These are phyloP conservation scores for Camptogramma bilineatum DNA, from an alignment of 2,888 invertebrate genomes.

Conservation along the genomic window DNA sequence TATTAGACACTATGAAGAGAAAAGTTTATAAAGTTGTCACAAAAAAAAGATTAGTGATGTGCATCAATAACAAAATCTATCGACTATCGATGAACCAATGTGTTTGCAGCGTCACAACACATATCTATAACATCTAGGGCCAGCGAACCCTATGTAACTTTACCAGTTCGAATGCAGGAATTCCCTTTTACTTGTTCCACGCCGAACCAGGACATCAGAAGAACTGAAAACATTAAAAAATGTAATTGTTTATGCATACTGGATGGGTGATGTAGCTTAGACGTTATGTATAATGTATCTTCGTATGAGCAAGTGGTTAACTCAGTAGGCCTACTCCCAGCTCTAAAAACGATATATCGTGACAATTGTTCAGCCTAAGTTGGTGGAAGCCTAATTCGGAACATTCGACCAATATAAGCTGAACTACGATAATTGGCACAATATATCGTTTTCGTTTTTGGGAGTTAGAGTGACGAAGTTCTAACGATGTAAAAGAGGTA, in stretches of 20 bases:
- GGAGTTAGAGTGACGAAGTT: too few relatives aligned
- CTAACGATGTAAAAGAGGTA: too few relatives aligned
- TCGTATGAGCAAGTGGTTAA: too few relatives aligned
- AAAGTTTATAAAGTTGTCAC: not conserved
- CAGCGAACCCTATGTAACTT: slow-evolving; percentile 21
- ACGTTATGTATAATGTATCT: too few relatives aligned
- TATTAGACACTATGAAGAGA: not conserved
- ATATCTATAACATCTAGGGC: slow-evolving; percentile 52
- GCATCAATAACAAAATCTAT: slow-evolving; percentile 27
- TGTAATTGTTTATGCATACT: not conserved
- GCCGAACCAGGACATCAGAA: slow-evolving; percentile 84
- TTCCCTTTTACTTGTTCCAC: slow-evolving; percentile 81
- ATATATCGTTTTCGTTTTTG: too few relatives aligned
- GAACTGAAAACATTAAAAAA: slow-evolving; percentile 68
- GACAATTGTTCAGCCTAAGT: too few relatives aligned
- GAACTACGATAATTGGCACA: too few relatives aligned
- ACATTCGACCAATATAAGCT: too few relatives aligned
- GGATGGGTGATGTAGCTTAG: too few relatives aligned
- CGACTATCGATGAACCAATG: slow-evolving; percentile 45
- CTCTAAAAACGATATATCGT: too few relatives aligned
- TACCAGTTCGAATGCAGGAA: slow-evolving; percentile 83
- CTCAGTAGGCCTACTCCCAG: too few relatives aligned
- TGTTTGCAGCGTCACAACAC: slow-evolving; percentile 55
- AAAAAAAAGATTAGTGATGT: slow-evolving; percentile 39
- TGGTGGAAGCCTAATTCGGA: too few relatives aligned